Evolutionary conservation across 1,140 invertebrate genomes (phyloP).

Genomic region (Eulimnadia texana): DNA sequence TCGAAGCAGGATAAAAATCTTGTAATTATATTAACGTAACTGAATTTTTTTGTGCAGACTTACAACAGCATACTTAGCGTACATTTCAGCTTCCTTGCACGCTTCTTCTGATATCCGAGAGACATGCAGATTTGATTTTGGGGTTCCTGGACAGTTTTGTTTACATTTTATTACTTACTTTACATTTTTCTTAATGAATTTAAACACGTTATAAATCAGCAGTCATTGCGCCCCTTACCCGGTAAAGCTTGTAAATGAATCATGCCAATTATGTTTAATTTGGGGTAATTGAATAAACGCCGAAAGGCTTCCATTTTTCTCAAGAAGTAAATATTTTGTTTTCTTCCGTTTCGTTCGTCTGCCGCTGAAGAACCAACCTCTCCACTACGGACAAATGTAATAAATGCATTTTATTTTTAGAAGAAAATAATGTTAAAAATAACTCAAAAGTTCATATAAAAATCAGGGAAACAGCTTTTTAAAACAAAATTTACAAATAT

Average conservation of each 20-base stretch:
- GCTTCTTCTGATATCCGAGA: conserved; percentile 39
- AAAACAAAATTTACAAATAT: no score
- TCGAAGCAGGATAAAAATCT: conserved; percentile 18
- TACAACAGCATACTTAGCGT: conserved; percentile 38
- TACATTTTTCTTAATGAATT: no score
- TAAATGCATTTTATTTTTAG: no score
- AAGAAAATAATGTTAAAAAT: no score
- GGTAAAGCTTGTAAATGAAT: conserved; percentile 54
- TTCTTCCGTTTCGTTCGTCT: no score
- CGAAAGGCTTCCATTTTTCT: conserved; percentile 28
- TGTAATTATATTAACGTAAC: not conserved
- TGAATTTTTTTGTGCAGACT: conserved; percentile 24
- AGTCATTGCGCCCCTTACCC: no score
- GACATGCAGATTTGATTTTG: conserved; percentile 31
- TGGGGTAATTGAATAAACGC: conserved; percentile 27
- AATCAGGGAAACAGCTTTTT: no score
- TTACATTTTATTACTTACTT: not conserved
- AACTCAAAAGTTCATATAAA: no score
- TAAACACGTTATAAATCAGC: no score
- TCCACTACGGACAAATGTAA: no score
- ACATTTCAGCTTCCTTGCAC: conserved; percentile 41
- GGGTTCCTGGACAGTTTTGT: conserved; percentile 37
- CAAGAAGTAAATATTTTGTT: not conserved
- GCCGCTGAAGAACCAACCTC: no score
- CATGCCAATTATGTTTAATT: conserved; percentile 52